These are phyloP conservation scores for Xiphorhynchus erythropygius DNA, from an alignment of 2,797 vertebrate genomes.

Conservation along the genomic window DNA sequence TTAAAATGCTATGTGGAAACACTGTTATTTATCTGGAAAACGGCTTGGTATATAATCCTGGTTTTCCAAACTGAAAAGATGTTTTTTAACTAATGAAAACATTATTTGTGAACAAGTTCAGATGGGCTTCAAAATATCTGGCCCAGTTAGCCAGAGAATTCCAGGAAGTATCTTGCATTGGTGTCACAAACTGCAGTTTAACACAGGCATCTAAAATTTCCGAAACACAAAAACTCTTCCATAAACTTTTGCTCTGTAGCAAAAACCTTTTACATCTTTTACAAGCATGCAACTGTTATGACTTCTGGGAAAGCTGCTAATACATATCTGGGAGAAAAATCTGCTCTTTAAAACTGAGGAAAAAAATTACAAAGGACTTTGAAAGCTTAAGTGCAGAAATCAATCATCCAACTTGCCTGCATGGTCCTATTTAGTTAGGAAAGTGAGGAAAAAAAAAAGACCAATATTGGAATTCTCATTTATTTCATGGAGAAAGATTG, in stretches of 20 bases:
- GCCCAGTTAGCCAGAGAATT: background rate
- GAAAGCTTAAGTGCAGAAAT: background rate
- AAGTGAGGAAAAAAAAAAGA: background rate
- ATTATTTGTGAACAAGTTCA: background rate
- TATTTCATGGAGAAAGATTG: background rate
- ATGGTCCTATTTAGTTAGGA: background rate
- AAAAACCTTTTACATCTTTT: background rate
- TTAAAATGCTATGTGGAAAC: background rate
- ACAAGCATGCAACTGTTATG: background rate
- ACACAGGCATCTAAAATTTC: background rate
- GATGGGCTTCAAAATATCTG: background rate
- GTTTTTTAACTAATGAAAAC: background rate
- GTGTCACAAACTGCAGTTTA: background rate
- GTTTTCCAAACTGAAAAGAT: background rate
- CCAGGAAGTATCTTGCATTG: background rate
- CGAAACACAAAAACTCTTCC: background rate
- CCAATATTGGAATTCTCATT: background rate
- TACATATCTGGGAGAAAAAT: background rate
- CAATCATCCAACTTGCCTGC: background rate
- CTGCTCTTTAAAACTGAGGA: background rate
- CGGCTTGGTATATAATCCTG: background rate
- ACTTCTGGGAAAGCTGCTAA: background rate
- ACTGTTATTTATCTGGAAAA: background rate
- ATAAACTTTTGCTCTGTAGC: background rate
- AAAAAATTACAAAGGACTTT: background rate